Conservation (phyloP, 2,113 vertebrate species). For the Sturnus vulgaris region DNA sequence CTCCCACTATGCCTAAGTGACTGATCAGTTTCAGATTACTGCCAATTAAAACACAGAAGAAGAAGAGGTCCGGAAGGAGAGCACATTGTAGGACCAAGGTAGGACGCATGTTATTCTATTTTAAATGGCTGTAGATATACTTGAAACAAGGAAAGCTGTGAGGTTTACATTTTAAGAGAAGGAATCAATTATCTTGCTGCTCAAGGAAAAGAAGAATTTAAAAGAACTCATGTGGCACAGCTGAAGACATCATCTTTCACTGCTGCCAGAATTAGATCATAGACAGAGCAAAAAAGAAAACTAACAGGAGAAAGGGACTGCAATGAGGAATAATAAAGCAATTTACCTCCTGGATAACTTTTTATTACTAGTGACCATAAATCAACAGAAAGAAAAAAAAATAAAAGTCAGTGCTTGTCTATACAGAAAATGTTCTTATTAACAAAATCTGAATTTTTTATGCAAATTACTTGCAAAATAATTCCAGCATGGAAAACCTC, state of each 20-base stretch:
- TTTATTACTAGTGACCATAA: background rate
- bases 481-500: background rate
- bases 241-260: background rate
- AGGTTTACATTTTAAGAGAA: background rate
- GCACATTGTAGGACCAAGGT: background rate
- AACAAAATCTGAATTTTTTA: background rate
- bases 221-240: background rate
- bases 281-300: background rate
- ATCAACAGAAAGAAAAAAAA: background rate
- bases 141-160: background rate
- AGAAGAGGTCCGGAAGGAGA: background rate
- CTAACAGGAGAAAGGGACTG: background rate
- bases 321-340: background rate
- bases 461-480: background rate
- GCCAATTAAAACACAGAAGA: conserved; percentile 3
- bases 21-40: background rate
- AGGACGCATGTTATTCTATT: background rate
- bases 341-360: background rate
- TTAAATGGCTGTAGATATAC: background rate
- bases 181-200: background rate
- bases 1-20: background rate
- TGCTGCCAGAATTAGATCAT: background rate
- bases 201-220: background rate
- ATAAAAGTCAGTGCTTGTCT: background rate
- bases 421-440: background rate